Conservation (phyloP, 2,797 vertebrate species). For the Poeciliopsis paucimaculata region DNA sequence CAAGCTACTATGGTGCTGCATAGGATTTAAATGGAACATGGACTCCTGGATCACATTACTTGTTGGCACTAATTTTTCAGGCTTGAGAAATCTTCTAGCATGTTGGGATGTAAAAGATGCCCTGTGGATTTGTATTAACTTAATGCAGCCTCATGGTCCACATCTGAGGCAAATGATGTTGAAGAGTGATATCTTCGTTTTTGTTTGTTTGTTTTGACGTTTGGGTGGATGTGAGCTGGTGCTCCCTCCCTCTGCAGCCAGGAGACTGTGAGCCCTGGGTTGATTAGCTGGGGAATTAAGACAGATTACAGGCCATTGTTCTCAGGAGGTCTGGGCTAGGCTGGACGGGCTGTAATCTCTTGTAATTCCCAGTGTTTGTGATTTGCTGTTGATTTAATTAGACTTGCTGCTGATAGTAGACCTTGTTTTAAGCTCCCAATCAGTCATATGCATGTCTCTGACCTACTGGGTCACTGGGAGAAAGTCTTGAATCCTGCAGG, state of each 20-base stretch:
- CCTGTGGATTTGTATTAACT: slow-evolving; percentile 39
- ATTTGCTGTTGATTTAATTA: slow-evolving; percentile 79
- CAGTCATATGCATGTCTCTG: slow-evolving; percentile 16
- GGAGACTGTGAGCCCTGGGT: slow-evolving; percentile 39
- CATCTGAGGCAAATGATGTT: slow-evolving; percentile 34
- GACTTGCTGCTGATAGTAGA: slow-evolving; percentile 62
- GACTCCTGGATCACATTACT: background rate
- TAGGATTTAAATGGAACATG: background rate
- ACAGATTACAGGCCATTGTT: slow-evolving; percentile 79
- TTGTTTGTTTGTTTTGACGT: slow-evolving; percentile 35
- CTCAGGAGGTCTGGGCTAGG: slow-evolving; percentile 48
- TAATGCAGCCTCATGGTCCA: slow-evolving; percentile 35
- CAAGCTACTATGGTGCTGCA: background rate
- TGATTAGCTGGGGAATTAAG: slow-evolving; percentile 78
- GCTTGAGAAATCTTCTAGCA: slow-evolving; percentile 30
- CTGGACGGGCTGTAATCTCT: slow-evolving; percentile 69
- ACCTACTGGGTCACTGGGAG: background rate
- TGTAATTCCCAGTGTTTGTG: slow-evolving; percentile 72
- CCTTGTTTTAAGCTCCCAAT: slow-evolving; percentile 43
- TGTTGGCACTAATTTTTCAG: background rate
- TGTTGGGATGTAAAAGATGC: slow-evolving; percentile 53
- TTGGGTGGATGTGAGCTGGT: slow-evolving; percentile 35
- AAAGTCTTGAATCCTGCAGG: slow-evolving; percentile 6
- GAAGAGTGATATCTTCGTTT: slow-evolving; percentile 21
- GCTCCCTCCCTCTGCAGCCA: slow-evolving; percentile 26